Base-by-base conservation (phyloP, 2,888 invertebrate species). In the Gari tellinella region DNA sequence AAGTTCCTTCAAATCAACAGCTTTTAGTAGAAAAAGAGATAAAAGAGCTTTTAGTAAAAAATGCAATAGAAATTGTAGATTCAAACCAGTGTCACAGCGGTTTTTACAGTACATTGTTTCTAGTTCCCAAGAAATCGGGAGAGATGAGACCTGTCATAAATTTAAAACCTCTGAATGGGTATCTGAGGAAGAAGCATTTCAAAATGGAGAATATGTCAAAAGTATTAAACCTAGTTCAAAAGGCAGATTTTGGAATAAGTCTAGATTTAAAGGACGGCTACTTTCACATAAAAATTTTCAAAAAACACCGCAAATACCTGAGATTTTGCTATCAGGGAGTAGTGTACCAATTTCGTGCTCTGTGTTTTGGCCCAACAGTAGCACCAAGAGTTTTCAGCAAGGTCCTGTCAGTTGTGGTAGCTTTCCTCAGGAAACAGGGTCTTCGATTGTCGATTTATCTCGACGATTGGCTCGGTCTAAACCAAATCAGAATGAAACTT, bases 91-190 rank as follows among this genome's bases (percentile, higher is more conserved):
- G n/a, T n/a, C n/a, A n/a, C n/a, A n/a, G n/a, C n/a, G n/a, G n/a
- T n/a, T n/a, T n/a, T n/a, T 61, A 77, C 77, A 72, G 72, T 48
- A 64, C 77, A 19, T 60, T 69, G 10, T 63, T 77, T 57, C 57
- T 67, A 31, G 68, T 64, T 21, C 46, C 48, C 38, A 76, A 76
- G 23, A 72, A 76, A 40, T 63, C 40, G n/a, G 49, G 58, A 41
- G 17, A 52, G 49, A 51, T 58, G 45, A 58, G 73, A 56, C 49
- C 63, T 17, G 63, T 67, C 1, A 67, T 67, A 49, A 66, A 66
- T 52, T 52, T 63, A 12, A 74, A 64, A 53, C 62, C 69, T 38
- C 65, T 77, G 21, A 77, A 77, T 68, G 19, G 12, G 65, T 72
- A 65, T 72, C 61, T 68, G 53, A n/a, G 17, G 45, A 17, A 65